Conservation (phyloP, 1,140 invertebrate species). For the Coptotermes formosanus region DNA sequence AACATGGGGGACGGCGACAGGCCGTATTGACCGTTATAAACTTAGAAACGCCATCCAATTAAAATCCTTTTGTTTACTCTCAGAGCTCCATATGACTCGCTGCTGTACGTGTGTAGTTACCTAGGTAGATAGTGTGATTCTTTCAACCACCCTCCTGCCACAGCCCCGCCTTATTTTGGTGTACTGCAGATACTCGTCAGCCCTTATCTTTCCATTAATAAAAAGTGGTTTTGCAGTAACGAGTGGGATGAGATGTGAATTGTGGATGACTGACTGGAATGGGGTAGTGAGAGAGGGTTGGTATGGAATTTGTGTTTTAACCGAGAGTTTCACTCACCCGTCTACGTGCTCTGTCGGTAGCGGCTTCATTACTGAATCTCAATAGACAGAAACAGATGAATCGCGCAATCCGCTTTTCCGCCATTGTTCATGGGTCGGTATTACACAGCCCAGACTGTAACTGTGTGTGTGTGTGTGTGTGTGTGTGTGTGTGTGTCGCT, state of each 20-base stretch:
- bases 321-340: neutral
- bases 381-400: constrained; percentile 25
- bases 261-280: neutral
- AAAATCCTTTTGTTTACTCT: neutral
- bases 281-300: neutral
- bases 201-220: constrained; percentile 17
- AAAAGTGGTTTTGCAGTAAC: neutral
- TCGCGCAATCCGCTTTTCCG: constrained; percentile 30
- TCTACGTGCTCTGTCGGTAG: neutral
- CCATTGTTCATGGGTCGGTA: constrained; percentile 20
- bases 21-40: neutral
- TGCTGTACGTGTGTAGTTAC: neutral
- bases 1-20: neutral
- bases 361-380: constrained; percentile 17
- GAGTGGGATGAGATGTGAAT: neutral
- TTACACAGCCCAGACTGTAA: neutral
- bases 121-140: neutral
- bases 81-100: neutral
- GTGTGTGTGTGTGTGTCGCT: neutral
- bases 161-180: neutral
- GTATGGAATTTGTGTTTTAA: neutral
- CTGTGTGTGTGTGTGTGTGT: neutral
- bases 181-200: neutral
- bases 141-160: neutral
- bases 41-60: neutral